Evolutionary conservation across 2,888 invertebrate species (phyloP).

Genomic region (Thera obeliscata): DNA sequence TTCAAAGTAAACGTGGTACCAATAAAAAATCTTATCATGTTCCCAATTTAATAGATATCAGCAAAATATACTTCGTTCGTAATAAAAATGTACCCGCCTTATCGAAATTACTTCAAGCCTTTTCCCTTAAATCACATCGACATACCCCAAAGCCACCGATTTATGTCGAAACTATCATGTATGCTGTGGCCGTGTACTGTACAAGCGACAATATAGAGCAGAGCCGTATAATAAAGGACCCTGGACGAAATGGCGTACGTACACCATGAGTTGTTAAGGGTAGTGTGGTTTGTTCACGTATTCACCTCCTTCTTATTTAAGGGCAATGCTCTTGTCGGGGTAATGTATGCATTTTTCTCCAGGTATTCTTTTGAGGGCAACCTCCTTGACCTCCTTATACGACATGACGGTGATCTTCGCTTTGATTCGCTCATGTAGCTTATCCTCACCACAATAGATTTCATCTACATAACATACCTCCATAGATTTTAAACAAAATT

Average conservation of each 20-base stretch:
- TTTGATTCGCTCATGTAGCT: too few relatives aligned
- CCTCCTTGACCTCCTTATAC: too few relatives aligned
- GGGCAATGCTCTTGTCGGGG: too few relatives aligned
- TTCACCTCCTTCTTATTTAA: neutral
- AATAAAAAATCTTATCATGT: constrained; percentile 29
- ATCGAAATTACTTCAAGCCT: constrained; percentile 30
- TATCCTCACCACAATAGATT: too few relatives aligned
- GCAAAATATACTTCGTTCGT: constrained; percentile 24
- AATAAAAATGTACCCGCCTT: constrained; percentile 31
- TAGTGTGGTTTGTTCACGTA: constrained; percentile 2
- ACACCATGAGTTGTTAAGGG: constrained; percentile 16
- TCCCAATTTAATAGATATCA: constrained; percentile 16
- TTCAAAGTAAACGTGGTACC: constrained; percentile 1
- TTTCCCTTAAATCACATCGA: constrained; percentile 31
- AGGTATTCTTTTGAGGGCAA: too few relatives aligned
- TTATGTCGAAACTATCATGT: constrained; percentile 22
- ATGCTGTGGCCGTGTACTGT: constrained; percentile 20
- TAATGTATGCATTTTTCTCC: too few relatives aligned
- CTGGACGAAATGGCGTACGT: constrained; percentile 5
- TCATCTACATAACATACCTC: neutral
- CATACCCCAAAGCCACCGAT: constrained; percentile 26
- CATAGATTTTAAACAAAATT: neutral
- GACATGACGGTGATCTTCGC: too few relatives aligned
- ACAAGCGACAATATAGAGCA: constrained; percentile 25
- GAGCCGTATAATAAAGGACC: constrained; percentile 21